Evolutionary conservation across 2,113 vertebrate species (phyloP).

Genomic region (Corydoras sp.): DNA sequence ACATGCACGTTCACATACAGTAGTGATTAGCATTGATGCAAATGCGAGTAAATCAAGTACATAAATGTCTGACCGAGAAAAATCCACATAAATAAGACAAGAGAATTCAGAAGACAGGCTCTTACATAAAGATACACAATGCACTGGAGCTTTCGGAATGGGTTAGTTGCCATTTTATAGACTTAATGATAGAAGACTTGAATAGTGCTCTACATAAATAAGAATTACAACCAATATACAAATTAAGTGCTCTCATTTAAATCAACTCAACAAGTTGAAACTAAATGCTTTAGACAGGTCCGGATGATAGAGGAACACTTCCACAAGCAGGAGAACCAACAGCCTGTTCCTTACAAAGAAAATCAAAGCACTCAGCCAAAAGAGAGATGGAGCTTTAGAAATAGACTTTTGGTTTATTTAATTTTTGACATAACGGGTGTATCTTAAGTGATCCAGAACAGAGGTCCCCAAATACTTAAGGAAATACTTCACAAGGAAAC

Average conservation of each 20-base stretch:
- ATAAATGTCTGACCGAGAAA: slow-evolving; percentile 10
- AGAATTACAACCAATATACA: not conserved
- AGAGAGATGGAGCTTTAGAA: not conserved
- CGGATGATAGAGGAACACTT: not conserved
- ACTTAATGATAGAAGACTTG: not conserved
- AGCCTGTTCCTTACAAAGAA: not conserved
- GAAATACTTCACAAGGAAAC: too few species aligned
- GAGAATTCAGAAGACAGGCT: slow-evolving; percentile 10
- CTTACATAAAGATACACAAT: slow-evolving; percentile 7
- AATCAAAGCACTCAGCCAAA: not conserved
- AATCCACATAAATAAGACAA: slow-evolving; percentile 7
- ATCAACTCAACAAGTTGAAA: slow-evolving; percentile 3
- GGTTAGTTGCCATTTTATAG: not conserved
- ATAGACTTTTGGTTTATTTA: not conserved
- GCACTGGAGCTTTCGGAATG: not conserved
- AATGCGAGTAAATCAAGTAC: slow-evolving; percentile 9
- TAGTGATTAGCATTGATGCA: slow-evolving; percentile 8
- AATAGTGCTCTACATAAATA: slow-evolving; percentile 10
- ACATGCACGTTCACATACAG: slow-evolving; percentile 2
- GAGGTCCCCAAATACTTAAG: too few species aligned
- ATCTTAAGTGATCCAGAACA: not conserved
- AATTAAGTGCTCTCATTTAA: slow-evolving; percentile 6
- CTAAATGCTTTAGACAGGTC: slow-evolving; percentile 31
- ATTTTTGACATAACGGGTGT: not conserved
- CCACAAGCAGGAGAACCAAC: not conserved